Evolutionary conservation across 2,888 invertebrate species (phyloP).

Genomic region (Tipula lateralis): DNA sequence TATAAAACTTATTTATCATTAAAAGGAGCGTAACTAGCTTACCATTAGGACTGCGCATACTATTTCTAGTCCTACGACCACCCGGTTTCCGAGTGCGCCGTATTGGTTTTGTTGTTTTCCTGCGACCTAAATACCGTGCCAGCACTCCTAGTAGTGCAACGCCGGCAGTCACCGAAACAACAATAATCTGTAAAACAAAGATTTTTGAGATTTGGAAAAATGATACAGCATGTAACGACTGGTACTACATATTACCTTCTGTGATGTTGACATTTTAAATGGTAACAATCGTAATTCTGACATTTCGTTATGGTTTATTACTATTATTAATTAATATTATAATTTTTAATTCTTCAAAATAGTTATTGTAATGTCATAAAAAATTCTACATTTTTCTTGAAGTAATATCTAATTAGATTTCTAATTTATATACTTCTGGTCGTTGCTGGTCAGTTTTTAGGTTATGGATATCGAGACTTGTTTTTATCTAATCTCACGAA

Average conservation of each 20-base stretch:
- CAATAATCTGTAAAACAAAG: slow-evolving; percentile 46
- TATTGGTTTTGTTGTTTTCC: slow-evolving; percentile 58
- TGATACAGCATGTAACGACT: not conserved
- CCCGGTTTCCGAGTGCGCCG: slow-evolving; percentile 55
- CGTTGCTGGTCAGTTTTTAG: not conserved
- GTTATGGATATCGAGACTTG: not conserved
- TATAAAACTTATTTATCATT: too few species aligned
- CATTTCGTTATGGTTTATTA: too few species aligned
- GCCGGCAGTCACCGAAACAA: slow-evolving; percentile 54
- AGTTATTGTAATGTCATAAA: not conserved
- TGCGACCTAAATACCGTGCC: slow-evolving; percentile 71
- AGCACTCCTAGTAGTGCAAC: slow-evolving; percentile 76
- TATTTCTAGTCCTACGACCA: slow-evolving; percentile 54
- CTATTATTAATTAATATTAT: not conserved
- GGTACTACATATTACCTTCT: slow-evolving; percentile 42
- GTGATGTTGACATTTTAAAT: slow-evolving; percentile 45
- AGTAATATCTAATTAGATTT: not conserved
- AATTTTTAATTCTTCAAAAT: not conserved
- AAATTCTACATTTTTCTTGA: not conserved
- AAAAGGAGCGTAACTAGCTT: slow-evolving; percentile 42
- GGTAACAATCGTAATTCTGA: slow-evolving; percentile 39
- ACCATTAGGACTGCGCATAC: slow-evolving; percentile 66
- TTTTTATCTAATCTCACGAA: not conserved
- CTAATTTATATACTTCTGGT: not conserved
- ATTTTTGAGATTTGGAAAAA: not conserved